Conservation (phyloP, 2,888 invertebrate species). For the Helobdella robusta region DNA sequence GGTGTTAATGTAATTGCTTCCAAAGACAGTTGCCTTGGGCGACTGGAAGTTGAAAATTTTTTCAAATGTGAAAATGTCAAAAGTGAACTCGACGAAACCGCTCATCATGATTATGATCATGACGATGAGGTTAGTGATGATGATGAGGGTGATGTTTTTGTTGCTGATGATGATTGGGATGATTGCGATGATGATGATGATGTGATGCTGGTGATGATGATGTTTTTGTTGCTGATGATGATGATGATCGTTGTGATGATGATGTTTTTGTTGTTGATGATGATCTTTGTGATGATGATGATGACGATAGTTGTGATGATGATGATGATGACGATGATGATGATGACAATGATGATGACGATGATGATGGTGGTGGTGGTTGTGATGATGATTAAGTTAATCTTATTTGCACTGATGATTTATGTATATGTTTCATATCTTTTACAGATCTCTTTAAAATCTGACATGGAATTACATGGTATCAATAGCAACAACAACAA, state of each 20-base stretch:
- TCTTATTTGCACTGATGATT: neutral
- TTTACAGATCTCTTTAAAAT: neutral
- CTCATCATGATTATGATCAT: neutral
- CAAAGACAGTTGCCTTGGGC: too few relatives aligned
- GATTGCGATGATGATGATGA: neutral
- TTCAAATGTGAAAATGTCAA: too few relatives aligned
- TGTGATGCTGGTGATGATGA: neutral
- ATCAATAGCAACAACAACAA: too few relatives aligned
- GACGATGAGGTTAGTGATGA: neutral
- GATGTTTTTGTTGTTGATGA: too few relatives aligned
- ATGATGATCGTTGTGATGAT: too few relatives aligned
- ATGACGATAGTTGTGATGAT: neutral
- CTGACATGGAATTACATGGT: neutral
- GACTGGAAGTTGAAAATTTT: too few relatives aligned
- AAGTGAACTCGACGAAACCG: too few relatives aligned
- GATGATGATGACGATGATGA: neutral
- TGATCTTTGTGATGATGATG: neutral
- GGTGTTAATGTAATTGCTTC: too few relatives aligned
- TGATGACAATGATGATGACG: neutral
- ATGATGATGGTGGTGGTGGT: neutral
- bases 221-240: neutral
- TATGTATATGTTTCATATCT: neutral
- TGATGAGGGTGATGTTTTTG: neutral
- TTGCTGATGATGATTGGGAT: neutral
- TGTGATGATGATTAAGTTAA: neutral